Evolutionary conservation across 2,113 vertebrate species (phyloP), one percentile per base, ranked within the genome.

Genomic region (Triplophysa dalaica): DNA sequence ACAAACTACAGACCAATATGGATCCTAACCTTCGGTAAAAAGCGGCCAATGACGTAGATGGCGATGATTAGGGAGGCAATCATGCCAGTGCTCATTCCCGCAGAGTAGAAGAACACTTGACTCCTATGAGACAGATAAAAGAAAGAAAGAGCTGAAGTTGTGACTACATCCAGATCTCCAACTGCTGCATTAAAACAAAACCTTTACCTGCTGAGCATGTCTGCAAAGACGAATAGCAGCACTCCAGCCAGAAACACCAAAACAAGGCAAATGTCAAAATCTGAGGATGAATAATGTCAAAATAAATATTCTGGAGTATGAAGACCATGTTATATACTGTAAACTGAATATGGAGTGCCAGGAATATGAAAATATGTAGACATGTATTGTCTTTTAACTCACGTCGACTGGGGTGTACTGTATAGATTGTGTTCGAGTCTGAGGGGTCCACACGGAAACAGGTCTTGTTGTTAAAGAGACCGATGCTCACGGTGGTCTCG

Each of bases 11-110:
- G 14, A 74, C 43, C 29, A 24, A 45, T 1, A 29, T 14, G 12
- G 26, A 8, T 10, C 14, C 83, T 88, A 9, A 98, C 98, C 95
- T 93, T 98, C 21, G 97, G 97, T 83, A 99, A 89, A 84, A 96
- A 87, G 41, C 93, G 96, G 66, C 93, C 91, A 72, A 98, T 77
- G 73, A 98, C 77, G 29, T 95, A 98, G 89, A 99, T 90, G 0
- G 97, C 77, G 79, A 99, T 89, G n/a, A 98, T 89, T 77, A 98
- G 92, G 0, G 97, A 99, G n/a, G 96, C 95, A 43, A 98, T 80
- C 88, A 98, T 88, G 8, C 98, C 97, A 13, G 96, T 91, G 60
- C 94, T 95, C 89, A 97, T 91, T n/a, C 97, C 98, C 0, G 95
- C 92, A 0, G 95, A 96, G 86, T 99, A 99, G 89, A 93, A 98